Evolutionary conservation across 1,140 invertebrate genomes (phyloP).

Genomic region (Bombus turneri): DNA sequence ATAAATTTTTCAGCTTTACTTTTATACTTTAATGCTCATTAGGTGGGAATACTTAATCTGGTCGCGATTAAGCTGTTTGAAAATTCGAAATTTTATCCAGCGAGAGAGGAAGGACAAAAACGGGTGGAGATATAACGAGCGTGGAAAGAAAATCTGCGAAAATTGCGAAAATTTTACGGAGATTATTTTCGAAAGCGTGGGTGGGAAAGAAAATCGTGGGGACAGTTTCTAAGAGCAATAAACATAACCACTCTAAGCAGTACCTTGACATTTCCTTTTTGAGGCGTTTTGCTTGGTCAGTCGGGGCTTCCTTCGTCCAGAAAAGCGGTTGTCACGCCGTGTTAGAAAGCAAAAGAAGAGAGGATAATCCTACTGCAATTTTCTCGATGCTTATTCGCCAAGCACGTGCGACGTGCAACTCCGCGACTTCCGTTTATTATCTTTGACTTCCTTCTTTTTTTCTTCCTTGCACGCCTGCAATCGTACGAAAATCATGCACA

Average conservation of each 20-base stretch:
- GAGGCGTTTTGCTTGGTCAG: neutral
- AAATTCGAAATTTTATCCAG: neutral
- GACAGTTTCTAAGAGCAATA: slow-evolving; percentile 44
- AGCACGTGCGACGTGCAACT: slow-evolving; percentile 9
- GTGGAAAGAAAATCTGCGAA: neutral
- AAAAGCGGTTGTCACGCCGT: neutral
- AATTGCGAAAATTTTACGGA: slow-evolving; percentile 12
- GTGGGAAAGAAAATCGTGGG: slow-evolving; percentile 13
- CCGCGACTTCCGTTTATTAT: neutral
- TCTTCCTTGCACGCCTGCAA: slow-evolving; percentile 15
- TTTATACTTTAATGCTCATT: neutral
- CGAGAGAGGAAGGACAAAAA: neutral
- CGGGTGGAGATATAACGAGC: neutral
- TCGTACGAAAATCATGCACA: neutral
- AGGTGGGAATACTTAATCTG: neutral
- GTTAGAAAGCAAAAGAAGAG: slow-evolving; percentile 4
- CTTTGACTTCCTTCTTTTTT: neutral
- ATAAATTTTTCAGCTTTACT: neutral
- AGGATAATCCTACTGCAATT: slow-evolving; percentile 20
- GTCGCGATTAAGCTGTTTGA: neutral
- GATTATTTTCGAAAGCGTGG: slow-evolving; percentile 20
- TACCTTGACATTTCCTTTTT: slow-evolving; percentile 44
- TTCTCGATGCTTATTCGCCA: slow-evolving; percentile 11
- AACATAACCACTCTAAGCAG: slow-evolving; percentile 36
- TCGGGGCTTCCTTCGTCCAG: neutral